phyloP scores from a whole-genome alignment of 2,113 vertebrate genomes.

The Podocnemis expansa region DNA sequence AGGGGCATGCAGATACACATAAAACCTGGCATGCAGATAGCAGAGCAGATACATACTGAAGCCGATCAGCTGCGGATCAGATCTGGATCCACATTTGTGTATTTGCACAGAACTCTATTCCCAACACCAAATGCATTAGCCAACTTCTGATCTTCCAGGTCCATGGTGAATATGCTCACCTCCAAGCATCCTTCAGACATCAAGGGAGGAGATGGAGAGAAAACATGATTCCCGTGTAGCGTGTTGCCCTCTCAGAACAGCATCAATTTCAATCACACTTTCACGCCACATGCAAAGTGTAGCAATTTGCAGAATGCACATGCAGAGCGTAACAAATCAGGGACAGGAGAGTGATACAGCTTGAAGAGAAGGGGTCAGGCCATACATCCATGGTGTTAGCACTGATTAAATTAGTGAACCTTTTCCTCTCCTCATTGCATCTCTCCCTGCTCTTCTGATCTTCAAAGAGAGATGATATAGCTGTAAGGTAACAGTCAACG shows the following conservation, averaged over 20 bases:
- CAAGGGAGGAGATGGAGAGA: background rate
- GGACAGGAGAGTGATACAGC: background rate
- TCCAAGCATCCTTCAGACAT: accelerated
- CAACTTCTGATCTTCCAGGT: background rate
- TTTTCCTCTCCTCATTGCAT: background rate
- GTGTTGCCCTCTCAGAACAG: background rate
- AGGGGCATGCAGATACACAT: no score
- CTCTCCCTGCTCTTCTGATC: background rate
- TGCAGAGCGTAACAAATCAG: no score
- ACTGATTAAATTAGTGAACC: background rate
- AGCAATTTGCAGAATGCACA: no score
- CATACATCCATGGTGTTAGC: background rate
- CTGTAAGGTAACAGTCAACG: background rate
- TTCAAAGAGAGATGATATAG: background rate
- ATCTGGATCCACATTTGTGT: no score
- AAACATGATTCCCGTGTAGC: background rate
- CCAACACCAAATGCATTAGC: background rate
- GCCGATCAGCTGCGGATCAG: no score
- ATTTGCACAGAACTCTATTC: background rate
- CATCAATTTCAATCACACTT: accelerated
- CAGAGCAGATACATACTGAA: no score
- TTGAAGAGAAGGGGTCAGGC: background rate
- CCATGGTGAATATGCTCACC: background rate
- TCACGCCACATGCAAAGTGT: background rate
- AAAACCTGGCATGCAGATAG: no score